phyloP scores from a whole-genome alignment of 2,888 invertebrate genomes.

The Autographa gamma region DNA sequence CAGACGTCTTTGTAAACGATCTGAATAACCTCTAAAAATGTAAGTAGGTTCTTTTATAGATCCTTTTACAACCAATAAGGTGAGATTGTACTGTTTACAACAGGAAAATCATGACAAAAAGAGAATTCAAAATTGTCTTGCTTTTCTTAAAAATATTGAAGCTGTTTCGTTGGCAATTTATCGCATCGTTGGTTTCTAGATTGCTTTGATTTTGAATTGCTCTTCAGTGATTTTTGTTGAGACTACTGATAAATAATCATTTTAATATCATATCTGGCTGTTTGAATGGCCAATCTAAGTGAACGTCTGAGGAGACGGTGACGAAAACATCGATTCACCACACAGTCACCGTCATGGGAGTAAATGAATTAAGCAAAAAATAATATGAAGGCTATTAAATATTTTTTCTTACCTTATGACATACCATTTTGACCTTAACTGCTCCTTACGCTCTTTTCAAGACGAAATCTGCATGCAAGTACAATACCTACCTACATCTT shows the following conservation, averaged over 20 bases:
- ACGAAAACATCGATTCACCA: neutral
- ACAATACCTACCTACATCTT: neutral
- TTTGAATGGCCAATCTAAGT: neutral
- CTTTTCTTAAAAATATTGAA: neutral
- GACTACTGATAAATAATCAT: neutral
- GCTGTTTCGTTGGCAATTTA: constrained; percentile 1
- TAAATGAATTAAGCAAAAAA: no score
- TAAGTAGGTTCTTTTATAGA: neutral
- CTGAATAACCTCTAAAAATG: constrained; percentile 8
- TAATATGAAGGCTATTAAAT: no score
- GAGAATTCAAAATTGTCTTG: constrained; percentile 1
- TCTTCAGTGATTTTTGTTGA: neutral
- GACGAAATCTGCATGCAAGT: no score
- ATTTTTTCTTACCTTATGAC: no score
- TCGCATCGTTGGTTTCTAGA: constrained; percentile 1
- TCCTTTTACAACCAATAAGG: constrained; percentile 2
- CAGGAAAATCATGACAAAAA: neutral
- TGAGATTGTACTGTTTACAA: constrained; percentile 1
- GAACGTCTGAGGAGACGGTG: neutral
- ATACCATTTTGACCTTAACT: no score
- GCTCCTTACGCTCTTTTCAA: no score
- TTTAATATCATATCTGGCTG: neutral
- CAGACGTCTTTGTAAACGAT: neutral
- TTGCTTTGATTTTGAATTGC: constrained; percentile 4
- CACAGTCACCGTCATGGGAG: no score